phyloP scores from a whole-genome alignment of 1,140 invertebrate species.

The Lanistes nyassanus region DNA sequence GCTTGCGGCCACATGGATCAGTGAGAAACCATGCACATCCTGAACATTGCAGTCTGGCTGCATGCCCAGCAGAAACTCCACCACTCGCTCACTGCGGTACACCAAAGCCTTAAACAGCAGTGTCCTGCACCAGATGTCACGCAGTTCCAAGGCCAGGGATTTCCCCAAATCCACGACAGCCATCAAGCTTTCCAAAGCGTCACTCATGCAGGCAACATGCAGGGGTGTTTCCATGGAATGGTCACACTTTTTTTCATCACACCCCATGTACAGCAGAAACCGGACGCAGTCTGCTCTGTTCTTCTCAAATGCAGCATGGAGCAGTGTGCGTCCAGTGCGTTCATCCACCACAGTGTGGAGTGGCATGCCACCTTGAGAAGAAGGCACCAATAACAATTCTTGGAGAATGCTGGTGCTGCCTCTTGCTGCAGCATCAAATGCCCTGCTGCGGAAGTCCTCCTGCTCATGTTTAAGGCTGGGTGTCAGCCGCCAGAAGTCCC shows the following conservation, averaged over 20 bases:
- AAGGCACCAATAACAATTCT: background rate
- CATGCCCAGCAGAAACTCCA: background rate
- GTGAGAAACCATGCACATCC: background rate
- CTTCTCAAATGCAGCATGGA: background rate
- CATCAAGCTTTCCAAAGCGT: background rate
- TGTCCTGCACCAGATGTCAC: background rate
- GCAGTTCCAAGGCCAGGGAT: background rate
- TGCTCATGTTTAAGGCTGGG: background rate
- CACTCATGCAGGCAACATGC: conserved; percentile 3
- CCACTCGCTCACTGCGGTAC: background rate
- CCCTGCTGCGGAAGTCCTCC: background rate
- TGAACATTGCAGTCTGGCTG: background rate
- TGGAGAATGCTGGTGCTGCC: background rate
- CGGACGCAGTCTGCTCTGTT: background rate
- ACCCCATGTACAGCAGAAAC: background rate
- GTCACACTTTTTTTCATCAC: conserved; percentile 10
- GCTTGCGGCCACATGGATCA: background rate
- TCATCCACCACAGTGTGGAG: background rate
- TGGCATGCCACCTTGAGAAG: background rate
- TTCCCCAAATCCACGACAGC: background rate
- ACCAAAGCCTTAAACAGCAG: background rate
- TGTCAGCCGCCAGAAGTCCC: too few relatives aligned
- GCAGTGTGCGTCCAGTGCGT: background rate
- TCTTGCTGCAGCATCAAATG: background rate
- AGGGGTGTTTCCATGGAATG: background rate